Conservation (phyloP, 2,888 invertebrate species). For the Melanargia galathea region DNA sequence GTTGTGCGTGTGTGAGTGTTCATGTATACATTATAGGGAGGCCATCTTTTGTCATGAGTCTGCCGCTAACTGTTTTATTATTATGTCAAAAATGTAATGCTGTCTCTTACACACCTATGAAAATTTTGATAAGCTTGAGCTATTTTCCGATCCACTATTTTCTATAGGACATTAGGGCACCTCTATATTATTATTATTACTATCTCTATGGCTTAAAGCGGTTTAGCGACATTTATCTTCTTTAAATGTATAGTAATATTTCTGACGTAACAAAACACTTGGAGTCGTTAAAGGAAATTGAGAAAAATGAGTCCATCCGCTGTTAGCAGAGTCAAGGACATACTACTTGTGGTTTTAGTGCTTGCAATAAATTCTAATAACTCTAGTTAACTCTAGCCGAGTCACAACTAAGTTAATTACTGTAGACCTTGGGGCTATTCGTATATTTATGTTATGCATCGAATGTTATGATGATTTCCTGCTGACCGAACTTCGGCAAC, state of each 20-base stretch:
- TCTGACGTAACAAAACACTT: not conserved
- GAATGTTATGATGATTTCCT: not conserved
- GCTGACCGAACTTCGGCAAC: too few species aligned
- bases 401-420: slow-evolving; percentile 12
- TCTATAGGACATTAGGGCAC: too few species aligned
- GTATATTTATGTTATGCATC: not conserved
- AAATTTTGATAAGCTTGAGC: too few species aligned
- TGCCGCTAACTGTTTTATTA: too few species aligned
- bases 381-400: slow-evolving; percentile 23
- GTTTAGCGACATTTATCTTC: not conserved
- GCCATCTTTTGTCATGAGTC: too few species aligned
- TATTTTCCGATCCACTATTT: too few species aligned
- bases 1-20: too few species aligned
- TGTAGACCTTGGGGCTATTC: slow-evolving; percentile 1
- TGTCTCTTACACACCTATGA: too few species aligned
- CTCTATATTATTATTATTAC: too few species aligned
- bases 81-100: too few species aligned
- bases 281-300: slow-evolving; percentile 9
- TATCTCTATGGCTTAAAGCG: not conserved
- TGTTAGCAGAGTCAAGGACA: slow-evolving; percentile 49
- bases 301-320: slow-evolving; percentile 18
- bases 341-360: slow-evolving; percentile 47
- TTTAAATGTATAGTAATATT: not conserved
- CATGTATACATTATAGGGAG: too few species aligned
- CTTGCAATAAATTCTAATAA: slow-evolving; percentile 57